Conservation (phyloP, 1,140 invertebrate genomes). For the Alviniconcha marisindica region DNA sequence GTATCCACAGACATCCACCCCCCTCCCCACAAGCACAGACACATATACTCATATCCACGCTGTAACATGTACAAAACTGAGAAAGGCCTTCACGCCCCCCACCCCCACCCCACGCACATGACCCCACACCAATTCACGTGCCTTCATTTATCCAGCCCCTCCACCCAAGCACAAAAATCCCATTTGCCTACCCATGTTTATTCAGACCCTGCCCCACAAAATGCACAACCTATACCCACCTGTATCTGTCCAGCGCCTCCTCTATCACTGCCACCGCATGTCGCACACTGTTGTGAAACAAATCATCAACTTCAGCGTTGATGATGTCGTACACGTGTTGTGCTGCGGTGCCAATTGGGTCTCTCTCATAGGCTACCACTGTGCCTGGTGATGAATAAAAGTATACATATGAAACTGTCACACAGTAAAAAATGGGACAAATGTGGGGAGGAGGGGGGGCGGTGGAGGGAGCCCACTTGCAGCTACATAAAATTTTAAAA, state of each 20-base stretch:
- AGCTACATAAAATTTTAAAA: no score
- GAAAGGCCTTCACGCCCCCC: background rate
- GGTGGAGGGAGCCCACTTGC: no score
- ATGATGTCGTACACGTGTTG: slow-evolving; percentile 66
- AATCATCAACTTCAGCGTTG: slow-evolving; percentile 40
- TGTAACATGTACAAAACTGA: background rate
- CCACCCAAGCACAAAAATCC: background rate
- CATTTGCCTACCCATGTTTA: background rate
- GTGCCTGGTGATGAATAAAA: no score
- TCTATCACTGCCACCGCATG: slow-evolving; percentile 64
- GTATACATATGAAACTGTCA: no score
- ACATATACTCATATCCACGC: background rate
- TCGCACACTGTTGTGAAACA: slow-evolving; percentile 48
- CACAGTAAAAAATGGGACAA: no score
- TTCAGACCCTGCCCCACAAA: background rate
- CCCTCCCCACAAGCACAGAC: background rate
- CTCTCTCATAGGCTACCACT: slow-evolving; percentile 73
- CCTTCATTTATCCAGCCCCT: background rate
- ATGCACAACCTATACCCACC: slow-evolving; percentile 41
- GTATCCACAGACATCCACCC: background rate
- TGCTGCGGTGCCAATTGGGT: slow-evolving; percentile 66
- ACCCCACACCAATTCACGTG: background rate
- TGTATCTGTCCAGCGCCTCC: slow-evolving; percentile 61
- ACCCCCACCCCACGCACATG: background rate
- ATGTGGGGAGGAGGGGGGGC: no score